These are phyloP conservation scores for Cyprinella venusta DNA, from an alignment of 2,797 vertebrate species.

Conservation along the genomic window DNA sequence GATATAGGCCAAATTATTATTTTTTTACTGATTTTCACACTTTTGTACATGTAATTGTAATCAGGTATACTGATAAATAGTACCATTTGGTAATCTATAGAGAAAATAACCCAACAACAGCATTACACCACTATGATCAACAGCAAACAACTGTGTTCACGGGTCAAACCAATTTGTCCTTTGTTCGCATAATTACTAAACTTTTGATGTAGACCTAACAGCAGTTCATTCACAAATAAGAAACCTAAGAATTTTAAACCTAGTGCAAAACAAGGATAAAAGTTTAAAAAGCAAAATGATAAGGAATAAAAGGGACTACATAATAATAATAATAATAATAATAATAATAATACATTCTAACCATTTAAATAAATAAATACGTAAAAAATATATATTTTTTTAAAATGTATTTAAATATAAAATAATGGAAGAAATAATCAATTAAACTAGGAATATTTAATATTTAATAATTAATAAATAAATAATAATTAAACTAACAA, in stretches of 20 bases:
- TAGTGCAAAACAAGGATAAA: neutral
- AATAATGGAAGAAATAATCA: neutral
- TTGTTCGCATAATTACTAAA: neutral
- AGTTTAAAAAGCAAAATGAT: neutral
- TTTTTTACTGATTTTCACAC: neutral
- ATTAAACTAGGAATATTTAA: too few relatives aligned
- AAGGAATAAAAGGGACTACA: neutral
- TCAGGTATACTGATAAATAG: neutral
- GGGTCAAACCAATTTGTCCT: neutral
- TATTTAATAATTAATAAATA: too few relatives aligned
- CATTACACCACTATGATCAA: neutral
- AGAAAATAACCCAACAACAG: neutral
- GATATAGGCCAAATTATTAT: neutral
- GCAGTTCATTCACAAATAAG: neutral
- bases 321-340: neutral
- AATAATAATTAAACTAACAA: too few relatives aligned
- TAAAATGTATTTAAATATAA: too few relatives aligned
- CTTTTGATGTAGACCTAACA: neutral
- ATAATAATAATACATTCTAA: neutral
- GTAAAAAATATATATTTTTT: too few relatives aligned
- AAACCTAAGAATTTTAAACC: neutral
- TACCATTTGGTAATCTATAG: neutral
- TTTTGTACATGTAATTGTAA: neutral
- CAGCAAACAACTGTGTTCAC: neutral
- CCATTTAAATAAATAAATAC: neutral